A percentile compares a stretch with the other conserved stretches of the same genome.
phyloP scores from a whole-genome alignment of 2,113 vertebrate genomes.

The Oryzias curvinotus region DNA sequence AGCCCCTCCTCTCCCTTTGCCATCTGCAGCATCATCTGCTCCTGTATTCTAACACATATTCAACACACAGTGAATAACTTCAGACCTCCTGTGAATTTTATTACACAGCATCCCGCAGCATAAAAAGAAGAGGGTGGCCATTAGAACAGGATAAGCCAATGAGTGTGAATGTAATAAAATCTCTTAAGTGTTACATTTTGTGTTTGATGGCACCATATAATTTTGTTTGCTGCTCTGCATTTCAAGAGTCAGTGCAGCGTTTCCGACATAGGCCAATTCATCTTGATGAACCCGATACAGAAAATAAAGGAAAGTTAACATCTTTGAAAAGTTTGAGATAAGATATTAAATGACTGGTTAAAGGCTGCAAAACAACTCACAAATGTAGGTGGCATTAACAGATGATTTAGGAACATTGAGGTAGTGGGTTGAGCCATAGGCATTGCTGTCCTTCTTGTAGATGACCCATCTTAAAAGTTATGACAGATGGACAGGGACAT shows the following conservation, averaged over 20 bases:
- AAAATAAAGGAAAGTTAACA: too few species aligned
- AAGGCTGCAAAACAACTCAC: too few species aligned
- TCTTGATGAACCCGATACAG: too few species aligned
- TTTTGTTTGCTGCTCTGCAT: slow-evolving; percentile 1
- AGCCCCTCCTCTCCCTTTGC: slow-evolving; percentile 27
- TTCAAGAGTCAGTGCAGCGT: slow-evolving; percentile 6
- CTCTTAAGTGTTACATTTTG: background rate
- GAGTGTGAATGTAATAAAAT: slow-evolving; percentile 27
- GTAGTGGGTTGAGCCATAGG: too few species aligned
- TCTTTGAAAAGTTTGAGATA: too few species aligned
- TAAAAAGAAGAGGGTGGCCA: slow-evolving; percentile 3
- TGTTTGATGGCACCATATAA: slow-evolving; percentile 8
- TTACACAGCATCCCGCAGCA: slow-evolving; percentile 4
- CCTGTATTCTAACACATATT: slow-evolving; percentile 26
- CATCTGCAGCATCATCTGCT: slow-evolving; percentile 66
- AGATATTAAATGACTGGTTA: too few species aligned
- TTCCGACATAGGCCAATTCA: background rate
- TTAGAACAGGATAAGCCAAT: slow-evolving; percentile 13
- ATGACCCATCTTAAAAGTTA: too few species aligned
- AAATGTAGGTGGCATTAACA: too few species aligned
- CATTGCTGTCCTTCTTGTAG: too few species aligned
- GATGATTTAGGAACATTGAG: too few species aligned
- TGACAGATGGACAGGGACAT: too few species aligned
- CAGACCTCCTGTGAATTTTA: slow-evolving; percentile 4
- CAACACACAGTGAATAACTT: slow-evolving; percentile 14